Conservation (phyloP, 2,888 invertebrate genomes). For the Platypus cylindrus region DNA sequence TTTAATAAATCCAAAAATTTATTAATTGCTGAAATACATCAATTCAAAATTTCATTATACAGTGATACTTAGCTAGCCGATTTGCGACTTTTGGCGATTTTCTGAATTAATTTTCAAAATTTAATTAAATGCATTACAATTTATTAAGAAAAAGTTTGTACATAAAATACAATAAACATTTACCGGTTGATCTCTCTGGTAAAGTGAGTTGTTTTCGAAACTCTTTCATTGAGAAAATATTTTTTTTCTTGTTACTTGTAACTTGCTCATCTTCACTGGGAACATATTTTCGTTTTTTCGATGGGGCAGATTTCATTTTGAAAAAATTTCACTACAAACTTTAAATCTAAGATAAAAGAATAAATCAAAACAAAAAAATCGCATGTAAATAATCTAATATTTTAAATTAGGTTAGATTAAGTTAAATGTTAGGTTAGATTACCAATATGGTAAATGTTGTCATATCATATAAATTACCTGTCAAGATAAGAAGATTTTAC, state of each 20-base stretch:
- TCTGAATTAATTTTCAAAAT: neutral
- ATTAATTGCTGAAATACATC: conserved; percentile 20
- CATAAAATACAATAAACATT: conserved; percentile 30
- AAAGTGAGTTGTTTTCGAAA: conserved; percentile 44
- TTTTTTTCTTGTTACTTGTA: conserved; percentile 24
- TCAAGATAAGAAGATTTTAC: too few species aligned
- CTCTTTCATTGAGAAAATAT: conserved; percentile 43
- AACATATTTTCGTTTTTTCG: too few species aligned
- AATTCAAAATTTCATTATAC: neutral
- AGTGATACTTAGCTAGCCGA: neutral
- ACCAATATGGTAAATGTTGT: too few species aligned
- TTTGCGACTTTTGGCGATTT: neutral
- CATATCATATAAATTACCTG: too few species aligned
- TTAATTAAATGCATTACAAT: conserved; percentile 1
- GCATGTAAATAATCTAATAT: too few species aligned
- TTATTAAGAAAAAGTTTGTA: conserved; percentile 1
- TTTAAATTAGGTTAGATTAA: too few species aligned
- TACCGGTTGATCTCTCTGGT: conserved; percentile 42
- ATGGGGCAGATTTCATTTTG: too few species aligned
- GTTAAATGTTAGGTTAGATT: too few species aligned
- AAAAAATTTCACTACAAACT: too few species aligned
- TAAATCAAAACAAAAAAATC: too few species aligned
- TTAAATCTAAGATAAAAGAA: too few species aligned
- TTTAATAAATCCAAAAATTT: conserved; percentile 16
- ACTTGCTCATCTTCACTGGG: conserved; percentile 1